Evolutionary conservation across 2,113 vertebrate genomes (phyloP).

Genomic region (Prunella himalayana): DNA sequence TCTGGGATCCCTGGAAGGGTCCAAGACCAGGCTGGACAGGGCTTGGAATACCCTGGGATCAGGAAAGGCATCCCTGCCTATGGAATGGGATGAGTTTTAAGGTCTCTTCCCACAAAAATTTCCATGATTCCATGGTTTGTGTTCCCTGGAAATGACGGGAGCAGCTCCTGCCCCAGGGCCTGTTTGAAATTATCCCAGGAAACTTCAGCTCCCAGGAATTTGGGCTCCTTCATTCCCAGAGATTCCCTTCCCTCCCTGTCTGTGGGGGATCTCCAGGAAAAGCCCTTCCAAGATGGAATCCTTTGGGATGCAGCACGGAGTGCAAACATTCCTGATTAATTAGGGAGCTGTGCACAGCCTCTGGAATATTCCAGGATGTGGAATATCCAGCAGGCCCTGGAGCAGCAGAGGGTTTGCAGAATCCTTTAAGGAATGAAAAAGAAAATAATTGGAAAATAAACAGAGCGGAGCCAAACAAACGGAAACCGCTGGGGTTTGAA

Average conservation of each 20-base stretch:
- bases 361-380: neutral
- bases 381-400: no score
- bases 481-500: neutral
- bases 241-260: neutral
- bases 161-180: no score
- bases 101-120: neutral
- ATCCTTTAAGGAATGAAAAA: accelerated
- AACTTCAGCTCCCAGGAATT: neutral
- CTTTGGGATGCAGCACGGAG: accelerated
- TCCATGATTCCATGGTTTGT: neutral
- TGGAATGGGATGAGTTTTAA: neutral
- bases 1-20: neutral
- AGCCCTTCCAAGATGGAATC: accelerated
- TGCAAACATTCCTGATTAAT: accelerated
- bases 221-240: neutral
- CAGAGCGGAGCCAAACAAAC: neutral
- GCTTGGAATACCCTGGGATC: accelerated
- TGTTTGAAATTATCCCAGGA: accelerated
- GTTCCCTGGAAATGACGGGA: neutral
- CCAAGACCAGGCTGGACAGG: neutral
- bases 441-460: neutral
- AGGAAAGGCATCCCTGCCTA: neutral
- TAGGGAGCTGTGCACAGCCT: accelerated
- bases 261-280: neutral
- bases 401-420: neutral